Conservation (phyloP, 2,888 invertebrate species). For the Salpingus planirostris region DNA sequence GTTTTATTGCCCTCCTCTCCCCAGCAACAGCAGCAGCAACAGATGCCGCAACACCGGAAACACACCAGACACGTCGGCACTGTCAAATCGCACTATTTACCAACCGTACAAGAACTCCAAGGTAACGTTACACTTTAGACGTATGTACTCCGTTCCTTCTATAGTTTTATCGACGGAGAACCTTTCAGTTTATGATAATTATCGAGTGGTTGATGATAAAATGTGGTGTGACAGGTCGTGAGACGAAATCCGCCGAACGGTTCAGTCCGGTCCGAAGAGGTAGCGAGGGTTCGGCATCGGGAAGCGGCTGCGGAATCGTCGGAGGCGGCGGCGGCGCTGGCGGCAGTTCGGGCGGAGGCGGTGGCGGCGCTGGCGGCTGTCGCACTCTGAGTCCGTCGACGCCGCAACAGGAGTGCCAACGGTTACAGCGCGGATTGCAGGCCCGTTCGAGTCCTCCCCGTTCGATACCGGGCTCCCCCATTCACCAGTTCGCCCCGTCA, state of each 20-base stretch:
- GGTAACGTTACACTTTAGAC: no score
- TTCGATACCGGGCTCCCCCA: conserved; percentile 57
- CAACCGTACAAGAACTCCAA: conserved; percentile 67
- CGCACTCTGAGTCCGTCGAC: conserved; percentile 52
- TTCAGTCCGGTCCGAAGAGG: conserved; percentile 89
- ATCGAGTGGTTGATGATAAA: no score
- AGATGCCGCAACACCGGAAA: conserved; percentile 46
- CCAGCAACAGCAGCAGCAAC: no score
- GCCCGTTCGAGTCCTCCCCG: conserved; percentile 43
- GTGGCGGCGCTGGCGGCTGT: no score
- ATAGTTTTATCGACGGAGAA: no score
- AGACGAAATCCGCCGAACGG: conserved; percentile 50
- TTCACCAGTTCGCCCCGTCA: conserved; percentile 43
- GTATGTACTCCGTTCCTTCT: no score
- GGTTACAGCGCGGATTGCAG: conserved; percentile 53
- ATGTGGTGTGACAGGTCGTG: no score
- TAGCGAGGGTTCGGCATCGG: conserved; percentile 58
- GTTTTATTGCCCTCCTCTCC: no score
- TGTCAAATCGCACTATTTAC: conserved; percentile 39
- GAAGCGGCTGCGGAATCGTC: no score
- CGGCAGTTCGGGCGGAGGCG: no score
- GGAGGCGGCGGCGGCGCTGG: no score
- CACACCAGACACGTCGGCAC: conserved; percentile 51
- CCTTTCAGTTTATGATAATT: no score
- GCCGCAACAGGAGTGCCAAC: conserved; percentile 71